A percentile compares a stretch with the other conserved stretches of the same genome.
These are phyloP conservation scores for Aphelinus certus DNA, from an alignment of 1,140 invertebrate species.

Conservation along the genomic window DNA sequence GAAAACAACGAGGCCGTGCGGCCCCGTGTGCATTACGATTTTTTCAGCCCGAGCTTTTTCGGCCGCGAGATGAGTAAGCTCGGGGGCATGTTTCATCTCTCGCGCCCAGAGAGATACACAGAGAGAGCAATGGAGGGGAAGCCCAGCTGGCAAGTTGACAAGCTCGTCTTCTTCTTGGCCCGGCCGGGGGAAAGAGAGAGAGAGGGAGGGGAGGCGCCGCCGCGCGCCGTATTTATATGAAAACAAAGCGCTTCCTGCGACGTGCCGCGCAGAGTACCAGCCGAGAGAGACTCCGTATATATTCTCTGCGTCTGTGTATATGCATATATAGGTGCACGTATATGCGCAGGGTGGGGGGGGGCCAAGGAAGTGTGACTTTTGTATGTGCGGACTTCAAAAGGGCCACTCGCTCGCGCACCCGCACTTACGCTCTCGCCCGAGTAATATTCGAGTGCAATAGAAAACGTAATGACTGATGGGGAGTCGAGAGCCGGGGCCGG, in stretches of 20 bases:
- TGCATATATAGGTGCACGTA: no score
- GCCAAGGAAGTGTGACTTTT: slow-evolving; percentile 41
- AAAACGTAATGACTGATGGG: slow-evolving; percentile 37
- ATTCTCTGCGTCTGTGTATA: no score
- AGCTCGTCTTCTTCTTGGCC: slow-evolving; percentile 35
- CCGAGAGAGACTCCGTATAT: slow-evolving; percentile 15
- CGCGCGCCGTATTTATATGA: slow-evolving; percentile 37
- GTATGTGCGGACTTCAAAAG: slow-evolving; percentile 37
- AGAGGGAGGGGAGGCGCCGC: slow-evolving; percentile 26
- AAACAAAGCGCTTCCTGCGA: slow-evolving; percentile 38
- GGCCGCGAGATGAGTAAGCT: slow-evolving; percentile 34
- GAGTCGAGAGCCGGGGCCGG: not conserved
- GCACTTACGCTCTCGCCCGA: not conserved
- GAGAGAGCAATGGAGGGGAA: not conserved
- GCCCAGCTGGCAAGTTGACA: slow-evolving; percentile 36
- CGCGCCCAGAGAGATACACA: slow-evolving; percentile 9
- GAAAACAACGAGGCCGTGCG: slow-evolving; percentile 6
- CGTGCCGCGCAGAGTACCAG: slow-evolving; percentile 13
- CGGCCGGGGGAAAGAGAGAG: not conserved
- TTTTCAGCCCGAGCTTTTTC: slow-evolving; percentile 5
- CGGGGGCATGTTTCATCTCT: slow-evolving; percentile 25
- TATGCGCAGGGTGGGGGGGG: not conserved
- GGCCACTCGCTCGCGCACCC: not conserved
- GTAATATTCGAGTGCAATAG: slow-evolving; percentile 23
- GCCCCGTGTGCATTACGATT: not conserved